phyloP scores from a whole-genome alignment of 2,888 invertebrate species.

The Microplitis deprimator region DNA sequence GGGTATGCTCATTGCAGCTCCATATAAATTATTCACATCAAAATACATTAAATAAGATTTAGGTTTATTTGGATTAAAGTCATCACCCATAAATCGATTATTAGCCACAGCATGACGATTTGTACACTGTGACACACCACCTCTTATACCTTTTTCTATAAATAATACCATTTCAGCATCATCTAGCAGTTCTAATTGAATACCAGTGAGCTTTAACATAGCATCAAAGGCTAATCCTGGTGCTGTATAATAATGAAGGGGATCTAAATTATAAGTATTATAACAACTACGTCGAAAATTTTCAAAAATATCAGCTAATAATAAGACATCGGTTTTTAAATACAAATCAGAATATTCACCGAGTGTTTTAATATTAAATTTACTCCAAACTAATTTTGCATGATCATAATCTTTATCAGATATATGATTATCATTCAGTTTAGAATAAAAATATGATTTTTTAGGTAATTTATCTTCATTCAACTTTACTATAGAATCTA shows the following conservation, averaged over 20 bases:
- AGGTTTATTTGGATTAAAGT: slow-evolving; percentile 15
- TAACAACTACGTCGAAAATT: slow-evolving; percentile 59
- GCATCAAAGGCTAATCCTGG: too few relatives aligned
- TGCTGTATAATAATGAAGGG: slow-evolving; percentile 48
- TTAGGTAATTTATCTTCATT: slow-evolving; percentile 47
- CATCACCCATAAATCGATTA: too few relatives aligned
- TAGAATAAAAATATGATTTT: slow-evolving; percentile 51
- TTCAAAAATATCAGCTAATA: slow-evolving; percentile 65
- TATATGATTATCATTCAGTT: slow-evolving; percentile 48
- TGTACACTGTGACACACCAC: too few relatives aligned
- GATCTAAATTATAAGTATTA: slow-evolving; percentile 59
- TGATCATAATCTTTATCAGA: slow-evolving; percentile 56
- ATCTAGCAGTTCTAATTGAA: slow-evolving; percentile 44
- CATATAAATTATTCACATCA: slow-evolving; percentile 44
- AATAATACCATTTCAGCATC: slow-evolving; percentile 53
- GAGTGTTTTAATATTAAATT: slow-evolving; percentile 58
- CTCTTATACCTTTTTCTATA: slow-evolving; percentile 53
- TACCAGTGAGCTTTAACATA: slow-evolving; percentile 41
- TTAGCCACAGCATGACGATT: too few relatives aligned
- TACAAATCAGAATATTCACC: slow-evolving; percentile 64
- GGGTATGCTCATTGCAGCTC: slow-evolving; percentile 34
- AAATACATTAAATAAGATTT: slow-evolving; percentile 43
- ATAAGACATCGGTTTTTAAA: slow-evolving; percentile 61
- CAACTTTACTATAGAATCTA: slow-evolving; percentile 48
- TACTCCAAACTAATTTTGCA: slow-evolving; percentile 61